Evolutionary conservation across 2,797 vertebrate species (phyloP).

Genomic region (Danio albolineatus): DNA sequence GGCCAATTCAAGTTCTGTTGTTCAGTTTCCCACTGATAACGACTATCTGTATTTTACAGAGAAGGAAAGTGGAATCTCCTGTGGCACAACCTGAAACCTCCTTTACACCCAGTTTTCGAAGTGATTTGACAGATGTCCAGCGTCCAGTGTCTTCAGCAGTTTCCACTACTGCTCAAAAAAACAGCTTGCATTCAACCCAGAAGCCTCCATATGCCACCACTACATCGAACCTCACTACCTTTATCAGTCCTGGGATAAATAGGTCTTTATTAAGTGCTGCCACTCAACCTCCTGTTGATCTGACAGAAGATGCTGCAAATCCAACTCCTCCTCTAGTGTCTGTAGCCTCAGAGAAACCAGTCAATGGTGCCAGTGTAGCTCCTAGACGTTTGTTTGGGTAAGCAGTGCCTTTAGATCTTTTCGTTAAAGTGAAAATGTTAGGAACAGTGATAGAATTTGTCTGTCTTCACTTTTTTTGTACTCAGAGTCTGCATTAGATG

Average conservation of each 20-base stretch:
- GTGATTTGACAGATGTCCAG: constrained; percentile 66
- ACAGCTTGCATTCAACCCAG: not conserved
- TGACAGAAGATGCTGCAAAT: not conserved
- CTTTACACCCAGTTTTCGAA: constrained; percentile 73
- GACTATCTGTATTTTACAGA: constrained; percentile 58
- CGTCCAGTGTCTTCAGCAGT: constrained; percentile 26
- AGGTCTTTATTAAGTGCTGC: not conserved
- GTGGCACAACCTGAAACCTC: constrained; percentile 51
- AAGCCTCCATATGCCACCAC: not conserved
- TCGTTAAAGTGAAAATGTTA: not conserved
- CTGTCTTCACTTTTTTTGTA: constrained; percentile 18
- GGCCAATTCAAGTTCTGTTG: no score
- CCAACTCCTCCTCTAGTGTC: not conserved
- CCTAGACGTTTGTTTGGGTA: not conserved
- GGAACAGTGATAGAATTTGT: not conserved
- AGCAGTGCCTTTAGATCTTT: not conserved
- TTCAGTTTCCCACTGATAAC: not conserved
- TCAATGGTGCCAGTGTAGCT: constrained; percentile 22
- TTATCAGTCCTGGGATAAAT: not conserved
- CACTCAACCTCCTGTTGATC: not conserved
- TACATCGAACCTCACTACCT: not conserved
- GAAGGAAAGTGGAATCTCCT: constrained; percentile 63
- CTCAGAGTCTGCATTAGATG: constrained; percentile 77
- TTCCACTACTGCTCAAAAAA: constrained; percentile 17
- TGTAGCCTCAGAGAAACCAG: not conserved